phyloP scores from a whole-genome alignment of 2,888 invertebrate genomes.

The Chrysodeixis includens region DNA sequence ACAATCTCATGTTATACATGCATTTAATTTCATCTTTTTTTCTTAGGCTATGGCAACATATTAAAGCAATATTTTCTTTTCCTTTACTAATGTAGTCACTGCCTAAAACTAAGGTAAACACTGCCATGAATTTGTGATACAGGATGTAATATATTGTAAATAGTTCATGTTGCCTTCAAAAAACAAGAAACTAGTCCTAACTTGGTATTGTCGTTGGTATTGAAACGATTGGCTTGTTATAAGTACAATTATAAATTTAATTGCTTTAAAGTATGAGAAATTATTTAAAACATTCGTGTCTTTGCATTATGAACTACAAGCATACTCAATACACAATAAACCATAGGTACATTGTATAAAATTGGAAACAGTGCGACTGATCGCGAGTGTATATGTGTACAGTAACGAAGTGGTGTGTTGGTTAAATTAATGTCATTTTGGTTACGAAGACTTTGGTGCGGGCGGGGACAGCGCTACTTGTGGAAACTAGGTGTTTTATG shows the following conservation, averaged over 20 bases:
- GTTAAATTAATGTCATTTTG: conserved; percentile 36
- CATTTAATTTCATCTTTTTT: conserved; percentile 13
- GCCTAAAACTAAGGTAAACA: conserved; percentile 12
- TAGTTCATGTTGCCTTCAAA: conserved; percentile 27
- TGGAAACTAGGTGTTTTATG: conserved; percentile 9
- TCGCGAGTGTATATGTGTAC: conserved; percentile 32
- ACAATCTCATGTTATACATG: neutral
- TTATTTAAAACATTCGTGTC: neutral
- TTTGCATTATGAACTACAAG: conserved; percentile 28
- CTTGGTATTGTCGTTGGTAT: conserved; percentile 2
- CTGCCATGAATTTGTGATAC: conserved; percentile 39
- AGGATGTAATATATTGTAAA: conserved; percentile 33
- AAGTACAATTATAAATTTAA: conserved; percentile 35
- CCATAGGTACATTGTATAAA: conserved; percentile 39
- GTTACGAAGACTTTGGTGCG: conserved; percentile 29
- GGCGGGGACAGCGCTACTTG: conserved; percentile 25
- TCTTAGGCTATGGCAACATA: neutral
- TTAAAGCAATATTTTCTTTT: neutral
- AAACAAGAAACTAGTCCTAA: conserved; percentile 14
- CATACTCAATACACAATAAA: conserved; percentile 37
- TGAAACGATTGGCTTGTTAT: conserved; percentile 12
- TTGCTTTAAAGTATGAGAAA: neutral
- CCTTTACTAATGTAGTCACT: neutral
- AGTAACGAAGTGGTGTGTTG: conserved; percentile 38
- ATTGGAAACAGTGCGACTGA: conserved; percentile 18